Base-by-base conservation (phyloP, 1,140 invertebrate genomes). In the Drepana arcuata region DNA sequence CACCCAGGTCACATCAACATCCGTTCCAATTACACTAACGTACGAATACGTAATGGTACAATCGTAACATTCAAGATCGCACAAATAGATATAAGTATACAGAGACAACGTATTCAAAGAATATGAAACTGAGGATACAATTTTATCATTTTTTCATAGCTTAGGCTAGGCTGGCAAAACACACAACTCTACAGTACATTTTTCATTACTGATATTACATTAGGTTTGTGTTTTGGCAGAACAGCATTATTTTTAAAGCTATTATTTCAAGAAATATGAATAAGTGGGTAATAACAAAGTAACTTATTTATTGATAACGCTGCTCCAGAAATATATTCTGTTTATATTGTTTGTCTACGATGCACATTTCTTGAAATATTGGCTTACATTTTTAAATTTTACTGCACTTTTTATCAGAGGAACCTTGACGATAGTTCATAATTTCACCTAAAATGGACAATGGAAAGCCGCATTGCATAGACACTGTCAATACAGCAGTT, bases 1-100 rank as follows among this genome's bases (percentile, higher is more conserved):
- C 77, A 81, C 77, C 77, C 77, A 81, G 77, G 73, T 81, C 77
- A 81, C 72, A 81, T 81, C 74, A 79, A 70, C 72, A 78, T 62
- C 44, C 55, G 64, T 59, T 58, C 53, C 44, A 50, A 55, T 46
- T 47, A 69, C 59, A 70, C 61, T 56, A 59, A 48, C 55, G 42
- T 51, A 63, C 42, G 56, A 58, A 57, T 56, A 64, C 48, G 34
- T 47, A 44, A 40, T 33, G n/a, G n/a, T n/a, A n/a, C n/a, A n/a
- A n/a, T n/a, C n/a, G n/a, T 40, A 73, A 58, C 34, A 57, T 38
- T 61, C 58, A 73, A 70, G 42, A 55, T 61, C 62, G 68, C 72
- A 77, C 61, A 69, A 56, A 42, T 60, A 72, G 57, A 48, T 40
- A 49, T 59, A 65, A 56, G 47, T 37, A 43, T 36, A 39, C 44